These are phyloP conservation scores for Crioceris asparagi DNA, from an alignment of 2,888 invertebrate genomes.

Conservation along the genomic window DNA sequence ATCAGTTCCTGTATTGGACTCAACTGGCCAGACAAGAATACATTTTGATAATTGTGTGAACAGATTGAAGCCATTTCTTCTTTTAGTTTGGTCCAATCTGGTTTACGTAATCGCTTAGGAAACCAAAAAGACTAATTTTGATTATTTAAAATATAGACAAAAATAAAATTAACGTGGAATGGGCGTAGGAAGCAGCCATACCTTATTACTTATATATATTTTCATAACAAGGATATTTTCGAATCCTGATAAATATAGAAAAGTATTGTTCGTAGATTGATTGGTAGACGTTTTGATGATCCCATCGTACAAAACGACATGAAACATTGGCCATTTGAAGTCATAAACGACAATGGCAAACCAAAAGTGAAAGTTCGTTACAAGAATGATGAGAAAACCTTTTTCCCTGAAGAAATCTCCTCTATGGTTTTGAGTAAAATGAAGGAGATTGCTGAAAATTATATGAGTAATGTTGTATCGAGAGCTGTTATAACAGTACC, in stretches of 20 bases:
- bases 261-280: too few relatives aligned
- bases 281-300: constrained; percentile 55
- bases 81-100: too few relatives aligned
- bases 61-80: too few relatives aligned
- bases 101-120: too few relatives aligned
- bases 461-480: constrained; percentile 35
- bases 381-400: constrained; percentile 37
- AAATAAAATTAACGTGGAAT: background rate
- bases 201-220: background rate
- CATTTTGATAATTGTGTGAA: too few relatives aligned
- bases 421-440: constrained; percentile 52
- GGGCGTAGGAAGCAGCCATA: background rate
- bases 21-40: too few relatives aligned
- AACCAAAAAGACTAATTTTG: too few relatives aligned
- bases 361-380: constrained; percentile 37
- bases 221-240: background rate
- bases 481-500: constrained; percentile 48
- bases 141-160: too few relatives aligned
- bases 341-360: constrained; percentile 40
- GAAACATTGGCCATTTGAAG: constrained; percentile 54
- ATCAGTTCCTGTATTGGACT: too few relatives aligned
- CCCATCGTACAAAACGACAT: constrained; percentile 52
- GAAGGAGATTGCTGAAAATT: constrained; percentile 44
- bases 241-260: background rate
- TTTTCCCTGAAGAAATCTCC: constrained; percentile 42